Percentiles rank a stretch among this genome's conserved stretches.
Conservation (phyloP, 1,140 invertebrate species). For the Drosophila kikkawai region DNA sequence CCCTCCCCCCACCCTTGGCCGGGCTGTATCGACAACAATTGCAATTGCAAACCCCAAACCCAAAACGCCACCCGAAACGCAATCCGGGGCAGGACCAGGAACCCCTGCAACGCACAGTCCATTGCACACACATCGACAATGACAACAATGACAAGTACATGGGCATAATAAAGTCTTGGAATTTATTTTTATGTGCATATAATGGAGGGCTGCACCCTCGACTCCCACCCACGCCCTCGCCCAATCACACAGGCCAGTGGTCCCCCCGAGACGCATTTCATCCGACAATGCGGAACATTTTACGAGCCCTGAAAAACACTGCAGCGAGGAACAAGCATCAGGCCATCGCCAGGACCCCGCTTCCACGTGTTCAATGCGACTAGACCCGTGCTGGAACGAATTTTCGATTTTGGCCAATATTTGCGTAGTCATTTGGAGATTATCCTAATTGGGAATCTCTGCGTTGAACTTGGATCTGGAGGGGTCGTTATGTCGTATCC, state of each 20-base stretch:
- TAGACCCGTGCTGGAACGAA: slow-evolving; percentile 58
- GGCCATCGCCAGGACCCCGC: slow-evolving; percentile 13
- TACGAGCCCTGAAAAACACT: slow-evolving; percentile 53
- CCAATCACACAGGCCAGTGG: slow-evolving; percentile 39
- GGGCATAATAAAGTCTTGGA: slow-evolving; percentile 82
- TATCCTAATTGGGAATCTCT: slow-evolving; percentile 84
- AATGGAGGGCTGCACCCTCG: slow-evolving; percentile 66
- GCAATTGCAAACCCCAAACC: slow-evolving; percentile 48
- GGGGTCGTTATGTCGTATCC: not conserved
- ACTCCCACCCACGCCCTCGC: slow-evolving; percentile 8
- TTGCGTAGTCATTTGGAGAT: slow-evolving; percentile 83
- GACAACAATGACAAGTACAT: slow-evolving; percentile 72
- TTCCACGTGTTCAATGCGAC: slow-evolving; percentile 48
- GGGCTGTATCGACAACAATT: slow-evolving; percentile 46
- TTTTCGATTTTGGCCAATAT: slow-evolving; percentile 83
- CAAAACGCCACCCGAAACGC: not conserved
- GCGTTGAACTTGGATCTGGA: slow-evolving; percentile 22
- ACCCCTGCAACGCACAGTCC: slow-evolving; percentile 57
- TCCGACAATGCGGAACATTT: slow-evolving; percentile 63
- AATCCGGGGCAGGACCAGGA: slow-evolving; percentile 2
- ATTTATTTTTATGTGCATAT: slow-evolving; percentile 83
- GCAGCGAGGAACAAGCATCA: slow-evolving; percentile 16
- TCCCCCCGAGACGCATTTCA: slow-evolving; percentile 78
- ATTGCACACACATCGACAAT: slow-evolving; percentile 74
- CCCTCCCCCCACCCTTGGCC: not conserved